Evolutionary conservation across 2,797 vertebrate genomes (phyloP), one percentile per base, ranked within the genome.

Genomic region (Myotis myotis): DNA sequence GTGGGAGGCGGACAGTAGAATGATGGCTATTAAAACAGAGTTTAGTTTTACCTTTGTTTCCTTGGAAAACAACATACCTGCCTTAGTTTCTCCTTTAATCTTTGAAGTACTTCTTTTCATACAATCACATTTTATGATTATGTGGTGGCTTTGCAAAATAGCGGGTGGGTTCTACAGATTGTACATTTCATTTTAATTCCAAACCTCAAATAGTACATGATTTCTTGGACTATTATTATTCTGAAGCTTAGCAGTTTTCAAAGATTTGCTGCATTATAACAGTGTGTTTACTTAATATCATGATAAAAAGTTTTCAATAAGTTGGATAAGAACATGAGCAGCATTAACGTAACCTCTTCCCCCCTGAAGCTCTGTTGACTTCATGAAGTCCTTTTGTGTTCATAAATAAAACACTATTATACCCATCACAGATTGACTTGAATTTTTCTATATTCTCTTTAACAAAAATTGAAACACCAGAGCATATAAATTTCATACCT

Each of bases 191-290:
- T 70, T 96, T 93, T 20, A 70, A 33, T 62, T 83, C 44, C 70
- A 83, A 87, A 33, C 36, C 23, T 57, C 79, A 91, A 89, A 78
- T 72, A 51, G 91, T 91, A 60, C 38, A 38, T 76, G 44, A 60
- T 93, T 86, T 88, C 38, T 80, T 92, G 5, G 28, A 47, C 89
- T 70, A n/a, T 76, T 66, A 55, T 47, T 83, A 74, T 83, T 91
- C 6, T 51, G 22, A 16, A 91, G 75, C 64, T 71, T 76, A 66
- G 25, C n/a, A 25, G 76, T 97, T 97, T 92, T 49, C 55, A 71
- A 94, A 76, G 36, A 76, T n/a, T 75, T 87, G 25, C 16, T 89
- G 3, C 57, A 68, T 93, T 87, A 66, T 2, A 93, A 79, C 6
- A 36, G 5, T 49, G 44, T 89, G 66, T 15, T 7, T 36, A 78